Conservation (phyloP, 2,888 invertebrate genomes). For the Orthosia gracilis region DNA sequence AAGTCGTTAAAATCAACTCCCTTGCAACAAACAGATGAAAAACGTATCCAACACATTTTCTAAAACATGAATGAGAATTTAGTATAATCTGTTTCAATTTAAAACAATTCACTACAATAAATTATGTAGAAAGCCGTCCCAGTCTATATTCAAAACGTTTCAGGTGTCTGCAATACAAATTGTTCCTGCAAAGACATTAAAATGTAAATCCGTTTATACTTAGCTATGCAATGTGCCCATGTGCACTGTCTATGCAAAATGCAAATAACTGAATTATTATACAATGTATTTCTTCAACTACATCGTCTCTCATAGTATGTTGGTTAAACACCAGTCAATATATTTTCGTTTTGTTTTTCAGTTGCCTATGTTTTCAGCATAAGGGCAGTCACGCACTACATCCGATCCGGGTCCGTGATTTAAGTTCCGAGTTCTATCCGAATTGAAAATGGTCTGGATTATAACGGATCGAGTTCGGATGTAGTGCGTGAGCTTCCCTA, state of each 20-base stretch:
- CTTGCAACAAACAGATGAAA: neutral
- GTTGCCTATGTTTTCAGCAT: no score
- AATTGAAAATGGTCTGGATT: no score
- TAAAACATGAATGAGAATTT: conserved; percentile 30
- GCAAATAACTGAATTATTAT: conserved; percentile 66
- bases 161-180: conserved; percentile 75
- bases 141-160: conserved; percentile 70
- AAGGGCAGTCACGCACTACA: no score
- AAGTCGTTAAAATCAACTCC: neutral
- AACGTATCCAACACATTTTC: conserved; percentile 1
- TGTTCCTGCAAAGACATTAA: conserved; percentile 72
- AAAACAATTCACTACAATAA: conserved; percentile 59
- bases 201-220: conserved; percentile 75
- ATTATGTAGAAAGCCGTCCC: conserved; percentile 57
- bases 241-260: conserved; percentile 65
- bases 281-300: conserved; percentile 54
- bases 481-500: no score
- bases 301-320: conserved; percentile 26
- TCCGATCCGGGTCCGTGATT: no score
- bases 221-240: conserved; percentile 68
- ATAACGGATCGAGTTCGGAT: no score
- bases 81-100: conserved; percentile 48
- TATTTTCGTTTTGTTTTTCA: neutral
- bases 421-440: no score
- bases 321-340: conserved; percentile 17